These are phyloP conservation scores for Philantomba maxwellii DNA, from an alignment of 2,113 vertebrate species.

Conservation along the genomic window DNA sequence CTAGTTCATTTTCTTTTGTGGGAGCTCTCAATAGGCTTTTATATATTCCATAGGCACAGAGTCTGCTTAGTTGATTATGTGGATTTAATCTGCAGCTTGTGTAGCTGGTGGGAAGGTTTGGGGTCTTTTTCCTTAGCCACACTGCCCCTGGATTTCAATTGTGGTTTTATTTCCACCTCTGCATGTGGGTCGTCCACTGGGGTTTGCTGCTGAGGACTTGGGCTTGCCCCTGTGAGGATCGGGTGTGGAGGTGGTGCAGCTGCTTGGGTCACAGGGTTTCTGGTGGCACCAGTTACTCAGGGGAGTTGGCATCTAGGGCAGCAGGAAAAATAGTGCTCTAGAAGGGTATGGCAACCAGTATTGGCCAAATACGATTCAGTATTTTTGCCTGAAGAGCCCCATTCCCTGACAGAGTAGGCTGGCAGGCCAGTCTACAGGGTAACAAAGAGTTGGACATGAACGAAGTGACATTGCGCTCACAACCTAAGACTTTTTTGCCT, in stretches of 20 bases:
- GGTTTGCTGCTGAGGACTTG: background rate
- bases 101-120: fast-evolving
- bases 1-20: background rate
- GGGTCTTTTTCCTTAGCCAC: background rate
- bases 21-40: background rate
- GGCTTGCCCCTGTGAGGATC: background rate
- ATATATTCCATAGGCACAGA: background rate
- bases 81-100: background rate
- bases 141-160: background rate
- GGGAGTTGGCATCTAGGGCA: background rate
- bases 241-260: background rate
- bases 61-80: fast-evolving
- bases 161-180: background rate
- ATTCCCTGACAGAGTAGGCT: background rate
- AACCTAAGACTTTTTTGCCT: background rate
- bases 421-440: background rate
- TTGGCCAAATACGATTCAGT: background rate
- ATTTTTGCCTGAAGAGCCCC: background rate
- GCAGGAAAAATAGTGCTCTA: background rate
- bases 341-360: background rate
- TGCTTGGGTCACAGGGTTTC: background rate
- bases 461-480: fast-evolving
- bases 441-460: background rate
- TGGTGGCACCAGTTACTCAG: background rate
- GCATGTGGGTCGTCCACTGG: background rate